These are phyloP conservation scores for Esox masquinongy DNA, from an alignment of 2,797 vertebrate species.

Conservation along the genomic window DNA sequence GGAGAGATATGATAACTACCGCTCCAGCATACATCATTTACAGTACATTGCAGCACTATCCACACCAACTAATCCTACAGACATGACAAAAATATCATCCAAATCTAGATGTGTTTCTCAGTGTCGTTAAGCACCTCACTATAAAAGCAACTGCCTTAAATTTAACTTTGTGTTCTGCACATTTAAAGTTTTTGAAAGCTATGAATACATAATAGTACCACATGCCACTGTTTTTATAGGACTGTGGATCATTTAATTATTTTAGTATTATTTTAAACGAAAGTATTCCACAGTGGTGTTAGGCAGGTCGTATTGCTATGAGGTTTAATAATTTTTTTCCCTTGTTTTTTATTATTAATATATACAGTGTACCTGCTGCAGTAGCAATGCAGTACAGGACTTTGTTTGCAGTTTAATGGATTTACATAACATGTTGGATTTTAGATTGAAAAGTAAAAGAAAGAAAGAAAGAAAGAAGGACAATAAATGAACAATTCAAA, in stretches of 20 bases:
- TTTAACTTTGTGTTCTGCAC: too few relatives aligned
- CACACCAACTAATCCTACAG: background rate
- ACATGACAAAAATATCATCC: background rate
- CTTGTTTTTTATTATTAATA: too few relatives aligned
- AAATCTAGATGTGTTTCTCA: background rate
- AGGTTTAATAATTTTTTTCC: too few relatives aligned
- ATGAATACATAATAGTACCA: too few relatives aligned
- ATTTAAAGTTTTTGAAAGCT: too few relatives aligned
- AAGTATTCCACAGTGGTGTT: too few relatives aligned
- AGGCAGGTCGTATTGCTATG: too few relatives aligned
- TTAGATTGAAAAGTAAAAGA: background rate
- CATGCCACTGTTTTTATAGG: too few relatives aligned
- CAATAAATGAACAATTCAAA: background rate
- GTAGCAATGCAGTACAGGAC: background rate
- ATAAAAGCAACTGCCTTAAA: too few relatives aligned
- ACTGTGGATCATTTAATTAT: too few relatives aligned
- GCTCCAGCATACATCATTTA: slow-evolving; percentile 4
- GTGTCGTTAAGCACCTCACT: too few relatives aligned
- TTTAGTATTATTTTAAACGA: too few relatives aligned
- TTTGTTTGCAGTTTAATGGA: background rate
- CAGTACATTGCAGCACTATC: background rate
- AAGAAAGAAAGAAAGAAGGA: background rate
- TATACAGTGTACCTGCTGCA: background rate
- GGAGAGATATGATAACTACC: slow-evolving; percentile 2
- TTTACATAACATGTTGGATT: background rate